phyloP scores from a whole-genome alignment of 1,140 invertebrate species.

The Aphelenchoides fujianensis region DNA sequence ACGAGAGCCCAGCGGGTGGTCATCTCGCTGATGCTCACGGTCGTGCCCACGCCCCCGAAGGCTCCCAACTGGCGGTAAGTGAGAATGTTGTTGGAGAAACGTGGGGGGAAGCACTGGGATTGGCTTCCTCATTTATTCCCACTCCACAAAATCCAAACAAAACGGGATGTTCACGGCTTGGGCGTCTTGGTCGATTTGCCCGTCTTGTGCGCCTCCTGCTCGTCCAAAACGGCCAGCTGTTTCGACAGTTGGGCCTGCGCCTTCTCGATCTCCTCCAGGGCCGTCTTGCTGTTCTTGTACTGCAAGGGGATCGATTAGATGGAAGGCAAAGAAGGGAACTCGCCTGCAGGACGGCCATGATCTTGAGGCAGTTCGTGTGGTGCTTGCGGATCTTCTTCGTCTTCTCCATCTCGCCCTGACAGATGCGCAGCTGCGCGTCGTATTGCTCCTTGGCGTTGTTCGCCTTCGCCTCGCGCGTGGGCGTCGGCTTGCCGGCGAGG shows the following conservation, averaged over 20 bases:
- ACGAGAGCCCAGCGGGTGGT: slow-evolving; percentile 85
- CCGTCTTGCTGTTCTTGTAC: slow-evolving; percentile 19
- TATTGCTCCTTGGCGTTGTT: slow-evolving; percentile 15
- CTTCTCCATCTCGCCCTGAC: slow-evolving; percentile 21
- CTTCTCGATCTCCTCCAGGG: slow-evolving; percentile 25
- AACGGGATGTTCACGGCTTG: too few relatives aligned
- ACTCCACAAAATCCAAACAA: too few relatives aligned
- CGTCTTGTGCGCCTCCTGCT: not conserved
- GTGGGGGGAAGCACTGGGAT: too few relatives aligned
- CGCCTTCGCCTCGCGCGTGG: not conserved
- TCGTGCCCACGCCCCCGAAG: slow-evolving; percentile 70
- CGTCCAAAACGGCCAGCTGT: not conserved
- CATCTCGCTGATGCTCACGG: slow-evolving; percentile 77
- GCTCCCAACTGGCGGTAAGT: slow-evolving; percentile 47
- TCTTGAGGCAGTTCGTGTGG: slow-evolving; percentile 22
- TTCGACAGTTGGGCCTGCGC: slow-evolving; percentile 7
- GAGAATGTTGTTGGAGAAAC: too few relatives aligned
- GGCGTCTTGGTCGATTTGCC: not conserved
- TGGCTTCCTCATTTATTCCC: not conserved
- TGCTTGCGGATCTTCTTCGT: slow-evolving; percentile 20
- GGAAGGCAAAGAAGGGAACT: not conserved
- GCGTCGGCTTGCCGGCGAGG: not conserved
- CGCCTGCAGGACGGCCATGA: slow-evolving; percentile 14
- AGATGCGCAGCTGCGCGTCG: not conserved
- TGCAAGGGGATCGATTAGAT: not conserved